Base-by-base conservation (phyloP, 2,888 invertebrate genomes). In the Brenthis ino region DNA sequence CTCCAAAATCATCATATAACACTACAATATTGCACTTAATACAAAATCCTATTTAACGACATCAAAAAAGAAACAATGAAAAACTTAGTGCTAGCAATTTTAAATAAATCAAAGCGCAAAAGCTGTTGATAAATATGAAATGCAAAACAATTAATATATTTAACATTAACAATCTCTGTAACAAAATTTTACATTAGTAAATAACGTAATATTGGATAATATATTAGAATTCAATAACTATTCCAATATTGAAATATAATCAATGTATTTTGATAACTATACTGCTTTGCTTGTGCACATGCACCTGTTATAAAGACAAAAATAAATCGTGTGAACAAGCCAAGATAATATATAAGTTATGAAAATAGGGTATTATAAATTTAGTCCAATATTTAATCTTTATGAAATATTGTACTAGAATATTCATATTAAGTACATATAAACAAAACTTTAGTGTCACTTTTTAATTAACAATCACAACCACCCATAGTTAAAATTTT, bases 401-500 rank as follows among this genome's bases (percentile, higher is more conserved):
- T 12, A 1, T 28, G 14, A 61, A 28, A 33, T 33, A 12, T 28
- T 28, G 28, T 5, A 28, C 28, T 28, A 51, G 28, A 33, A n/a
- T 11, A 20, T 20, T 37, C n/a, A 51, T 6, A 33, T 50, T 37
- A 3, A 3, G 14, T 20, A 63, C 13, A 37, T 53, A 3, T 33
- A 8, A 53, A 37, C 14, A 14, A 58, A 47, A 58, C 14, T 14
- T 12, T 16, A 58, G 51, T 53, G 57, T n/a, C 57, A 66, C n/a
- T 63, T 57, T 58, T 56, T n/a, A 66, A 67, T 53, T 64, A 61
- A 67, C 43, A 47, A 64, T 69, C 71, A 71, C 69, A 69, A 69
- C 71, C 71, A 71, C 69, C 57, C 67, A 57, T 66, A 67, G 53
- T 48, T 57, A 64, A 47, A 61, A 48, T 55, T 63, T 57, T 51